Evolutionary conservation across 2,797 vertebrate species (phyloP).

Genomic region (Poecilia gillii): DNA sequence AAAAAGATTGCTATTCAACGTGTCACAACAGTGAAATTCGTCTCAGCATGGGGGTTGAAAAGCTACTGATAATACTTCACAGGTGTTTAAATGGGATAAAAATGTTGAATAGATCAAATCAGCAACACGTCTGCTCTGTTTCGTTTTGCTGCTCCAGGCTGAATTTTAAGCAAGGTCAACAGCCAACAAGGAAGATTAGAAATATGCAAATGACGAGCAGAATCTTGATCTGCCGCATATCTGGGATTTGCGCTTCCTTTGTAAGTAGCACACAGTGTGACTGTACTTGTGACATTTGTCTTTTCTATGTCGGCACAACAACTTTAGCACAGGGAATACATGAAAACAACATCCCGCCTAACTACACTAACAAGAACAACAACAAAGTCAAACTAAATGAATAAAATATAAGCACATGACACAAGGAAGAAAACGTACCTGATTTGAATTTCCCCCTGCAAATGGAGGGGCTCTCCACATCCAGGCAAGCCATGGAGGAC

Average conservation of each 20-base stretch:
- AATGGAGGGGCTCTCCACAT: slow-evolving; percentile 80
- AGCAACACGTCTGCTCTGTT: slow-evolving; percentile 2
- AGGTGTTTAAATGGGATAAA: background rate
- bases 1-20: background rate
- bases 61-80: background rate
- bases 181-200: slow-evolving; percentile 24
- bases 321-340: background rate
- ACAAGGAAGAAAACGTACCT: slow-evolving; percentile 39
- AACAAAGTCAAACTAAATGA: background rate
- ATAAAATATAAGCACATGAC: background rate
- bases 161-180: slow-evolving; percentile 1
- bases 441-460: slow-evolving; percentile 75
- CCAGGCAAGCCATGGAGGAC: slow-evolving; percentile 81
- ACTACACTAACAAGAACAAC: background rate
- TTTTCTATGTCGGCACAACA: background rate
- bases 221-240: slow-evolving; percentile 43
- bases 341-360: background rate
- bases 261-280: slow-evolving; percentile 15
- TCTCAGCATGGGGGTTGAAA: background rate
- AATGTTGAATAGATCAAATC: background rate
- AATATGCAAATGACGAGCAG: slow-evolving; percentile 40
- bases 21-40: background rate
- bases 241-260: slow-evolving; percentile 16
- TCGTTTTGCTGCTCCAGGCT: slow-evolving; percentile 2
- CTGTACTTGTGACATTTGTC: slow-evolving; percentile 22